Base-by-base conservation (phyloP, 2,113 vertebrate species). In the Benitochromis conjunctus region DNA sequence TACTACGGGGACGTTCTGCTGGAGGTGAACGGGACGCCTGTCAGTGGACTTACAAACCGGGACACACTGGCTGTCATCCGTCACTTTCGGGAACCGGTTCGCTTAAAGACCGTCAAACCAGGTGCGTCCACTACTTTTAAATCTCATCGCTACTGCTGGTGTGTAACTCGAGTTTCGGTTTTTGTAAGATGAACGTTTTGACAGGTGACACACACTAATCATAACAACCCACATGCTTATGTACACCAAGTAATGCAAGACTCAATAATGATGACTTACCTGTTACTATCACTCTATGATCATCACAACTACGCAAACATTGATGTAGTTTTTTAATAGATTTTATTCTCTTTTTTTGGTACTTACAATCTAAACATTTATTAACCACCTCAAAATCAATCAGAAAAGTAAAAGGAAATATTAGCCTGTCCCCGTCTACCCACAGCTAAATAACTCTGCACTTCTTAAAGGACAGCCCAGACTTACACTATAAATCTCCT, bases 1-100 rank as follows among this genome's bases (percentile, higher is more conserved):
- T 92, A 95, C 87, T 96, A 97, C 2, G 98, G 98, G 2, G 98
- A 99, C 92, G 97, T 99, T 41, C 92, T 99, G 93, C 95, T 99
- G 95, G 98, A 99, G 95, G 98, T 99, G 94, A 99, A 99, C 96
- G 98, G 98, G 79, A 99, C 98, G 38, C 98, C 98, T 2, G 98
- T 99, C 84, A 99, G 98, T 94, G 98, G 98, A 92, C 98, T 99
- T 91, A 99, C 98, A 53, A 95, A 98, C 95, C 97, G 98, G 13
- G 98, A 99, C 95, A 98, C 97, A 14, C 95, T 98, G 92, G 98
- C 98, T 38, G 98, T 99, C 94, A 97, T 99, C 58, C 97, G 97
- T 79, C 98, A 99, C 97, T 99, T 98, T 95, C 96, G 97, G 85
- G 98, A 98, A 93, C 98, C 98, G 64, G 92, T 99, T 77, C 98